These are phyloP conservation scores for Tragelaphus buxtoni DNA, from an alignment of 2,113 vertebrate genomes.

Conservation along the genomic window DNA sequence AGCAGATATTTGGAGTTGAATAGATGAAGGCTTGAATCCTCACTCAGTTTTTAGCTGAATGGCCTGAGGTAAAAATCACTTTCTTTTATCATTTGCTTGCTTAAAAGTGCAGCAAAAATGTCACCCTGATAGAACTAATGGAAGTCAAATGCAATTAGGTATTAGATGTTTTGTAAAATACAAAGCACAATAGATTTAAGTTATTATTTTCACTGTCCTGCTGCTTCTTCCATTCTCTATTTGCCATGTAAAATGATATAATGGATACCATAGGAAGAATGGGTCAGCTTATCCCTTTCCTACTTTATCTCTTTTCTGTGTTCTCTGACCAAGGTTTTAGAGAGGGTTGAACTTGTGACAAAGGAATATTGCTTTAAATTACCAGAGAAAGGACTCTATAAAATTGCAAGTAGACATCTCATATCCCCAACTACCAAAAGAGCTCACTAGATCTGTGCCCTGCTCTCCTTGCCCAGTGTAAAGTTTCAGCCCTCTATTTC, in stretches of 20 bases:
- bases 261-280: not conserved
- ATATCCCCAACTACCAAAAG: not conserved
- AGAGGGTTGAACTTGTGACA: not conserved
- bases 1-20: not conserved
- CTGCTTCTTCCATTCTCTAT: not conserved
- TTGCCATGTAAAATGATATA: not conserved
- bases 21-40: not conserved
- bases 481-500: not conserved
- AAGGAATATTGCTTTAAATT: not conserved
- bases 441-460: not conserved
- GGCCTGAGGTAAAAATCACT: not conserved
- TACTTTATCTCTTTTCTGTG: not conserved
- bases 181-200: not conserved
- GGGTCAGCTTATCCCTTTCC: not conserved
- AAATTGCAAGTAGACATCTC: not conserved
- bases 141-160: not conserved
- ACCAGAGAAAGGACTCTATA: not conserved
- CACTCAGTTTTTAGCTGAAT: not conserved
- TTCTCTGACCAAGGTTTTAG: not conserved
- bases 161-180: not conserved
- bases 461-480: not conserved
- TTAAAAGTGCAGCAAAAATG: not conserved
- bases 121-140: not conserved
- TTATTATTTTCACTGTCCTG: not conserved
- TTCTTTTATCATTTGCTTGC: not conserved